Percentiles rank a stretch among this genome's conserved stretches.
These are phyloP conservation scores for Crenichthys baileyi DNA, from an alignment of 2,797 vertebrate genomes.

Conservation along the genomic window DNA sequence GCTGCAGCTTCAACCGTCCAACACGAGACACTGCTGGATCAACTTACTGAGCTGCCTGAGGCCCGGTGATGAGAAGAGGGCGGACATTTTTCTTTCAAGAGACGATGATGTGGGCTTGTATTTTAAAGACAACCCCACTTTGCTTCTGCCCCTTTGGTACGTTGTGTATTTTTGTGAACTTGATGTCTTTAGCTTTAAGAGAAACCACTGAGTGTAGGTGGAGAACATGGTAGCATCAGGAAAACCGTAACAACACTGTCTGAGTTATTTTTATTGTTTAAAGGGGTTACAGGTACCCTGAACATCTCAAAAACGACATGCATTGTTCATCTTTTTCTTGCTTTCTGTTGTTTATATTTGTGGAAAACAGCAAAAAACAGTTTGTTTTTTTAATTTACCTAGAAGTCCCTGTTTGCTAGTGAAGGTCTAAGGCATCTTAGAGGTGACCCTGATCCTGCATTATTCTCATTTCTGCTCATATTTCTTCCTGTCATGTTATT, in stretches of 20 bases:
- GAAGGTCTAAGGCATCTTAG: background rate
- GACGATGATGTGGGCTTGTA: constrained; percentile 1
- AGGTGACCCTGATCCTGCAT: background rate
- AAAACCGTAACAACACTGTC: background rate
- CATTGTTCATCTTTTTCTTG: background rate
- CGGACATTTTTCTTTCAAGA: constrained; percentile 13
- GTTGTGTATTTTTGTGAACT: background rate
- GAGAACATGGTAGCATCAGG: background rate
- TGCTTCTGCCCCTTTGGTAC: no score
- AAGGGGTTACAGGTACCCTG: background rate
- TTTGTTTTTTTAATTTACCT: background rate
- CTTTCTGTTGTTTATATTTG: background rate
- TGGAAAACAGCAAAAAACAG: background rate
- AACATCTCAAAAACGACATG: constrained; percentile 2
- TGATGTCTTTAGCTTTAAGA: constrained; percentile 4
- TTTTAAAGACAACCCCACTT: background rate
- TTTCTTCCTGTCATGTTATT: constrained; percentile 9
- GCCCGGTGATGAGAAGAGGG: constrained; percentile 7
- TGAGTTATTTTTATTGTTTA: constrained; percentile 6
- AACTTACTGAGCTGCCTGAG: constrained; percentile 30
- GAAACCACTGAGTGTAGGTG: constrained; percentile 15
- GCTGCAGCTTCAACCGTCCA: background rate
- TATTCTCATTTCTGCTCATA: background rate
- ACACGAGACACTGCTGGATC: constrained; percentile 32
- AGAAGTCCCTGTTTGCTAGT: background rate